Base-by-base conservation (phyloP, 2,888 invertebrate species). In the Zeuzera pyrina region DNA sequence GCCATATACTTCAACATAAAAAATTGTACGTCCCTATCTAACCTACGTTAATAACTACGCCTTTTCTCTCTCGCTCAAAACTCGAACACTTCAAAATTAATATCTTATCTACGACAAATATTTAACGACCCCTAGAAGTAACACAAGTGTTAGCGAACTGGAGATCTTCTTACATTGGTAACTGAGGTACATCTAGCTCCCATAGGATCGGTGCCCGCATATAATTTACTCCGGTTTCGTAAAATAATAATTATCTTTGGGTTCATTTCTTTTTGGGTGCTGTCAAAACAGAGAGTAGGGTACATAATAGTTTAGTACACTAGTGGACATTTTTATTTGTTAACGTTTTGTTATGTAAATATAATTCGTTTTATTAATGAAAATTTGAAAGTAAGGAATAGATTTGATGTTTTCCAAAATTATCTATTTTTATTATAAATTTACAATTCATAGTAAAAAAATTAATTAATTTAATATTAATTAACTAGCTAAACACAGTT, bases 181-280 rank as follows among this genome's bases (percentile, higher is more conserved):
- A 35, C 29, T 34, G 29, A 32, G 24, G 30, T 38, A 36, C 35
- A 36, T 34, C 50, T 53, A 53, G 49, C 40, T 47, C 43, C 43
- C 42, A 51, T 44, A 51, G 47, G 48, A 45, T 45, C 30, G 29
- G 5, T 19, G 15, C n/a, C 14, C 6, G 49, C 52, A 55, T 69
- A 68, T 76, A 77, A 77, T 77, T 74, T 69, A 70, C 67, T 58
- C 48, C 50, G 52, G 49, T 42, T 43, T 54, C 54, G 71, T 74
- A 69, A 76, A 77, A 73, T 72, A 71, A 73, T 78, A 69, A 77
- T 76, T 74, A 76, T 64, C 65, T 65, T 33, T 54, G 50, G 57
- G 25, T 25, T 25, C 12, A 25, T 25, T 25, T 25, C 25, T 12
- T 25, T 12, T 12, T 25, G 8, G 12, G 25, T 12, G 13, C 25